phyloP scores from a whole-genome alignment of 1,140 invertebrate genomes.

The Xylocopa sonorina region DNA sequence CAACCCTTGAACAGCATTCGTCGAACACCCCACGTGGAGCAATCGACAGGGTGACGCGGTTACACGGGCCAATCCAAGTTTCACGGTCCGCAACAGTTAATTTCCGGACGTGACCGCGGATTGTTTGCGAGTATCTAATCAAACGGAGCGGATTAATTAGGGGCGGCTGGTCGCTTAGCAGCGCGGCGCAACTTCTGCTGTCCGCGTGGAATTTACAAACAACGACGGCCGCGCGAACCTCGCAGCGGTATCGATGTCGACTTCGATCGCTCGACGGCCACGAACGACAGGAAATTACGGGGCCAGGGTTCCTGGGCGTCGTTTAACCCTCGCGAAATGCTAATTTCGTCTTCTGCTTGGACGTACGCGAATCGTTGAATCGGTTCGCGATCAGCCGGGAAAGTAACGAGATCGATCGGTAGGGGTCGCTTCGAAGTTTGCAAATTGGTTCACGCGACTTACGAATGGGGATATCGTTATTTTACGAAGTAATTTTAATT shows the following conservation, averaged over 20 bases:
- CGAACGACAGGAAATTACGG: not conserved
- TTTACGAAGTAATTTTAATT: too few relatives aligned
- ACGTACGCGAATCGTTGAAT: not conserved
- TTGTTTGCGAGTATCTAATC: constrained; percentile 1
- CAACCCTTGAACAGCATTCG: not conserved
- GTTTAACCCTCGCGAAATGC: constrained; percentile 13
- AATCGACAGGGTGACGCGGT: not conserved
- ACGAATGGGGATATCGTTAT: too few relatives aligned
- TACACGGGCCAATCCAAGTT: not conserved
- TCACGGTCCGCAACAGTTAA: not conserved
- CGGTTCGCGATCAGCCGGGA: not conserved
- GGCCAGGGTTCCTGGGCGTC: too few relatives aligned
- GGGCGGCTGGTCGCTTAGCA: not conserved
- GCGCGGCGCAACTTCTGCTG: not conserved
- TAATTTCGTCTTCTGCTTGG: constrained; percentile 35
- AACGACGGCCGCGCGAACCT: not conserved
- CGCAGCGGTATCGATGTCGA: not conserved
- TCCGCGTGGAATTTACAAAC: not conserved
- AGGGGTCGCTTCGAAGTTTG: not conserved
- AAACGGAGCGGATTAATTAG: constrained; percentile 35
- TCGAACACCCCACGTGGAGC: too few relatives aligned
- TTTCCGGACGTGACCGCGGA: not conserved
- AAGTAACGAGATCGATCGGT: constrained; percentile 4
- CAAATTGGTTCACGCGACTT: too few relatives aligned
- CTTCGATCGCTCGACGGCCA: not conserved